phyloP scores from a whole-genome alignment of 2,888 invertebrate genomes.

The Tridacna crocea region DNA sequence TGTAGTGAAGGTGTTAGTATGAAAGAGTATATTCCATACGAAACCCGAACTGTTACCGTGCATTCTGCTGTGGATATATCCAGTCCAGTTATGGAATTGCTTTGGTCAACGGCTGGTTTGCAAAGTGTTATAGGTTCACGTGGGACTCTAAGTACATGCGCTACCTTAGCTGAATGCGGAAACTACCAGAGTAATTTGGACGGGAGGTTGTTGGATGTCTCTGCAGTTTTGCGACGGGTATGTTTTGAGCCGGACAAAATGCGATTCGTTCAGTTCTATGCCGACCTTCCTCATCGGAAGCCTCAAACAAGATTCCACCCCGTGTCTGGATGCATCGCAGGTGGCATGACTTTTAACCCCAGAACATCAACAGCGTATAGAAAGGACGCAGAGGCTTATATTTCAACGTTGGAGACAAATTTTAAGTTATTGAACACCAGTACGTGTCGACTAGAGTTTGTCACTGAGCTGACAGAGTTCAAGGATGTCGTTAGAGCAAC shows the following conservation, averaged over 20 bases:
- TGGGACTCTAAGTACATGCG: conserved; percentile 35
- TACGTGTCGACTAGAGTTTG: conserved; percentile 44
- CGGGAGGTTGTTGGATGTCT: conserved; percentile 39
- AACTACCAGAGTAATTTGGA: conserved; percentile 46
- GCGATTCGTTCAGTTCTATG: conserved; percentile 54
- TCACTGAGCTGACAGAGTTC: conserved; percentile 14
- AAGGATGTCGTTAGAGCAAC: conserved; percentile 19
- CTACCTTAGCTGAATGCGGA: conserved; percentile 42
- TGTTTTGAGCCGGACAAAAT: conserved; percentile 29
- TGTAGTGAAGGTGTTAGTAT: conserved; percentile 24
- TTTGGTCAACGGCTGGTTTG: conserved; percentile 47
- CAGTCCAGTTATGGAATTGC: conserved; percentile 35
- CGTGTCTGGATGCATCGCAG: conserved; percentile 47
- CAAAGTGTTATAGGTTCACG: conserved; percentile 34
- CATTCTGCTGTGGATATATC: conserved; percentile 39
- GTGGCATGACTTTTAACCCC: conserved; percentile 30
- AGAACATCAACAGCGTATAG: conserved; percentile 33
- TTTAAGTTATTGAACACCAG: conserved; percentile 27
- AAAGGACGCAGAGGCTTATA: conserved; percentile 35
- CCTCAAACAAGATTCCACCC: conserved; percentile 45
- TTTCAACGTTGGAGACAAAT: conserved; percentile 41
- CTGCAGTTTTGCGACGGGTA: conserved; percentile 24
- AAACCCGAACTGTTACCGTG: conserved; percentile 24
- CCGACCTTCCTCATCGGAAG: conserved; percentile 43
- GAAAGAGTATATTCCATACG: conserved; percentile 4